Conservation (phyloP, 1,140 invertebrate genomes). For the Ylistrum balloti region DNA sequence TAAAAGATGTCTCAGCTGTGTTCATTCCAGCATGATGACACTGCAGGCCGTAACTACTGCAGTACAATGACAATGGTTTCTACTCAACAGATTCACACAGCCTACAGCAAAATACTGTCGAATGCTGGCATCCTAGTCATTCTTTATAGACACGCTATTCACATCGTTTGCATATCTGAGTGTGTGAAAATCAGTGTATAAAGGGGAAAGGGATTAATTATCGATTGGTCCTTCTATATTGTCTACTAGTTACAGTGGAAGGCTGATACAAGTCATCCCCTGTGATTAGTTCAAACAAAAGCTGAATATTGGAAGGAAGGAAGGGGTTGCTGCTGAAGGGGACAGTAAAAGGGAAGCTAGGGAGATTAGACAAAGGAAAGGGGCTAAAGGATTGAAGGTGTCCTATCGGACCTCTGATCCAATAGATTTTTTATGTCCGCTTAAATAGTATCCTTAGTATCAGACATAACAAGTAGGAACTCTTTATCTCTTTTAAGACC, state of each 20-base stretch:
- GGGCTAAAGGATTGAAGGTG: no score
- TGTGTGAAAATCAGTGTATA: slow-evolving; percentile 35
- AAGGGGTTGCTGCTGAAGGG: background rate
- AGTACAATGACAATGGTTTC: background rate
- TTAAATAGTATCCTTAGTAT: no score
- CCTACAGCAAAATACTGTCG: background rate
- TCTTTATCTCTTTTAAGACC: no score
- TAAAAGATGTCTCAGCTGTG: background rate
- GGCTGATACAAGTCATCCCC: background rate
- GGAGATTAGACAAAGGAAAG: no score
- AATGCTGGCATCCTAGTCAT: background rate
- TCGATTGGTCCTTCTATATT: background rate
- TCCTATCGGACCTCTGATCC: no score
- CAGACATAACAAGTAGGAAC: no score
- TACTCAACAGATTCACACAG: background rate
- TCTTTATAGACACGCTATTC: slow-evolving; percentile 13
- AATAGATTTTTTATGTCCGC: no score
- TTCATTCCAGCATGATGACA: background rate
- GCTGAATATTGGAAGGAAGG: background rate
- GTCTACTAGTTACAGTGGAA: slow-evolving; percentile 7
- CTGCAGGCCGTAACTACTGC: background rate
- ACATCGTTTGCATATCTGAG: slow-evolving; percentile 38
- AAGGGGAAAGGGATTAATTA: background rate
- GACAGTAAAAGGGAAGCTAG: background rate
- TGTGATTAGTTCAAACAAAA: background rate